Evolutionary conservation across 2,113 vertebrate genomes (phyloP).

Genomic region (Aspidoscelis tigris): DNA sequence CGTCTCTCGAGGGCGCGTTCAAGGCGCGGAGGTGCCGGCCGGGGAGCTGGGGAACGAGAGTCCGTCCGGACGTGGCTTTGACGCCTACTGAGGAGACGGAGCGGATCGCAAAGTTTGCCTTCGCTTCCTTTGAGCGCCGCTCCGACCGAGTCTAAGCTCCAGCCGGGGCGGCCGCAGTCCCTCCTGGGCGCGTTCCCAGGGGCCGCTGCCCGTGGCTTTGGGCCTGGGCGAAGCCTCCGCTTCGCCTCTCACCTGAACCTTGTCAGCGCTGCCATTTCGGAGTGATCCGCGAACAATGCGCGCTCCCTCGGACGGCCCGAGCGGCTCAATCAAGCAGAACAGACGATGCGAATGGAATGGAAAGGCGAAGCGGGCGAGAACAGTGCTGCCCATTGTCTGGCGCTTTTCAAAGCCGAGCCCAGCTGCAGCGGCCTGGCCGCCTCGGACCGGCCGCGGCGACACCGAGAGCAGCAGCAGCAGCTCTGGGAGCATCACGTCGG

Average conservation of each 20-base stretch:
- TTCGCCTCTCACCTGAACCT: conserved; percentile 84
- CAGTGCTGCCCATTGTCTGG: conserved; percentile 83
- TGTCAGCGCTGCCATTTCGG: conserved; percentile 81
- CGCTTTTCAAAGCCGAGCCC: conserved; percentile 80
- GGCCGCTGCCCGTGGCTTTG: conserved; percentile 37
- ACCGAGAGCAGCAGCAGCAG: conserved; percentile 69
- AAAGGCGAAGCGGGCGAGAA: conserved; percentile 79
- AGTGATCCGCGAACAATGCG: conserved; percentile 84
- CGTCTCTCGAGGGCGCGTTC: too few relatives aligned
- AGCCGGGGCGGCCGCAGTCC: background rate
- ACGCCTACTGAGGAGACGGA: background rate
- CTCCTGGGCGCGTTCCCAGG: background rate
- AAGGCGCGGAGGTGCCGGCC: too few relatives aligned
- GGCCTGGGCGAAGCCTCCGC: conserved; percentile 65
- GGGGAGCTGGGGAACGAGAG: background rate
- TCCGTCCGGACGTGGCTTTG: background rate
- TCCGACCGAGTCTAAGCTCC: background rate
- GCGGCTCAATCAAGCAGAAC: conserved; percentile 87
- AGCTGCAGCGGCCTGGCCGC: conserved; percentile 80
- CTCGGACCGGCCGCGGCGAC: conserved; percentile 74
- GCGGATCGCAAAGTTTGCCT: background rate
- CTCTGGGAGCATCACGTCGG: conserved; percentile 72
- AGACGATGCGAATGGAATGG: conserved; percentile 85
- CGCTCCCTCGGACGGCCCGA: conserved; percentile 72
- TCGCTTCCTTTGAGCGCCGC: too few relatives aligned